Evolutionary conservation across 1,140 invertebrate species (phyloP).

Genomic region (Eumaeus atala): DNA sequence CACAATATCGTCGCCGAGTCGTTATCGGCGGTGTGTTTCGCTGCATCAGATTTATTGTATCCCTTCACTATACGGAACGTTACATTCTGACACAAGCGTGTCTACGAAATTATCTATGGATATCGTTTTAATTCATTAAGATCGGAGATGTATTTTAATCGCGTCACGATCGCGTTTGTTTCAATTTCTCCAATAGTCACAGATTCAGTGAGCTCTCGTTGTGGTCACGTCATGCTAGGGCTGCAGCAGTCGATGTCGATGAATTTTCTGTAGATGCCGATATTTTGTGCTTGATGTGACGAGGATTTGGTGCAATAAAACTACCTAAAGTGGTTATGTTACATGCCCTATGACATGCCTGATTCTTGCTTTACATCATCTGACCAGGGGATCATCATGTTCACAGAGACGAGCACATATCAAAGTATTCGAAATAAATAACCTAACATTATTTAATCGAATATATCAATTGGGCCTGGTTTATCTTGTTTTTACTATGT

Average conservation of each 20-base stretch:
- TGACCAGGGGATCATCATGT: too few relatives aligned
- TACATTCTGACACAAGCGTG: conserved; percentile 12
- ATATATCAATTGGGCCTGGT: too few relatives aligned
- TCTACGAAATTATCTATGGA: conserved; percentile 32
- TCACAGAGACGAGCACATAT: too few relatives aligned
- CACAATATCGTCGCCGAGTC: neutral
- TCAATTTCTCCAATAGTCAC: conserved; percentile 41
- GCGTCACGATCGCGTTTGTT: conserved; percentile 42
- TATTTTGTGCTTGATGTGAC: neutral
- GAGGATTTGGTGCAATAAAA: too few relatives aligned
- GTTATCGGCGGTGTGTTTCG: neutral
- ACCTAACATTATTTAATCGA: too few relatives aligned
- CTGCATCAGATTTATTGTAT: neutral
- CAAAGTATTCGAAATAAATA: too few relatives aligned
- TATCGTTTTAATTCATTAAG: conserved; percentile 37
- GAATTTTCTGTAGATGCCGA: neutral
- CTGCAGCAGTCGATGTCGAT: neutral
- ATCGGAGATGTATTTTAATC: conserved; percentile 38
- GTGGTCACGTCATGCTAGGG: conserved; percentile 7
- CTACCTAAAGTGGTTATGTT: too few relatives aligned
- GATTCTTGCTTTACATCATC: too few relatives aligned
- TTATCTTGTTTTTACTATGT: too few relatives aligned
- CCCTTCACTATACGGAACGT: conserved; percentile 24
- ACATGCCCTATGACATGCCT: too few relatives aligned
- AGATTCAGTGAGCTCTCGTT: neutral